phyloP scores from a whole-genome alignment of 2,888 invertebrate genomes.

The Quadroppia sp. region DNA sequence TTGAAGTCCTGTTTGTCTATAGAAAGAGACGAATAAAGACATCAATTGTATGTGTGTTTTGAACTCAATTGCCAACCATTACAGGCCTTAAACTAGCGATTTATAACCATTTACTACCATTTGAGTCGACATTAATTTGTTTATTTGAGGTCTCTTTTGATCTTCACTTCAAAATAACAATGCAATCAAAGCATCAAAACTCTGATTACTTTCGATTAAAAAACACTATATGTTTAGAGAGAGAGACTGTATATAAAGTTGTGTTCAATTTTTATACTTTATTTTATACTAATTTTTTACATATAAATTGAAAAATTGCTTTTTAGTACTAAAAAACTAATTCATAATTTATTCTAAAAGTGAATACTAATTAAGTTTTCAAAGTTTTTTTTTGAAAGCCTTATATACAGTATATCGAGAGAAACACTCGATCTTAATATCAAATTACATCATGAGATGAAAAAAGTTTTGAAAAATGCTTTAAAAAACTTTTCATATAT shows the following conservation, averaged over 20 bases:
- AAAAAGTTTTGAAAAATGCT: conserved; percentile 31
- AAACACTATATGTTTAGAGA: not conserved
- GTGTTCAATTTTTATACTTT: too few relatives aligned
- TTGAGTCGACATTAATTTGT: conserved; percentile 25
- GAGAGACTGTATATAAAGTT: not conserved
- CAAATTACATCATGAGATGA: conserved; percentile 31
- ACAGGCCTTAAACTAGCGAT: conserved; percentile 10
- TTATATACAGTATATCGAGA: conserved; percentile 1
- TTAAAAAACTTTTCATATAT: conserved; percentile 20
- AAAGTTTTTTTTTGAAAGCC: not conserved
- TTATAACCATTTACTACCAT: conserved; percentile 27
- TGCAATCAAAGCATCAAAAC: conserved; percentile 23
- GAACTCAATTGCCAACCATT: conserved; percentile 2
- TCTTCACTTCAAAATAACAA: not conserved
- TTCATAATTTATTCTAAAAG: conserved; percentile 34
- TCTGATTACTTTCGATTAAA: conserved; percentile 8
- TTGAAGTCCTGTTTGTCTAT: conserved; percentile 20
- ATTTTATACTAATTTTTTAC: not conserved
- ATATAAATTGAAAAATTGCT: conserved; percentile 24
- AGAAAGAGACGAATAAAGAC: not conserved
- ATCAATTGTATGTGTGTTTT: conserved; percentile 17
- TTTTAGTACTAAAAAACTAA: conserved; percentile 29
- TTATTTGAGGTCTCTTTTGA: conserved; percentile 29
- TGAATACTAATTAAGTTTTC: conserved; percentile 37
- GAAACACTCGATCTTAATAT: conserved; percentile 34